Evolutionary conservation across 1,140 invertebrate species (phyloP).

Genomic region (Eurosta solidaginis): DNA sequence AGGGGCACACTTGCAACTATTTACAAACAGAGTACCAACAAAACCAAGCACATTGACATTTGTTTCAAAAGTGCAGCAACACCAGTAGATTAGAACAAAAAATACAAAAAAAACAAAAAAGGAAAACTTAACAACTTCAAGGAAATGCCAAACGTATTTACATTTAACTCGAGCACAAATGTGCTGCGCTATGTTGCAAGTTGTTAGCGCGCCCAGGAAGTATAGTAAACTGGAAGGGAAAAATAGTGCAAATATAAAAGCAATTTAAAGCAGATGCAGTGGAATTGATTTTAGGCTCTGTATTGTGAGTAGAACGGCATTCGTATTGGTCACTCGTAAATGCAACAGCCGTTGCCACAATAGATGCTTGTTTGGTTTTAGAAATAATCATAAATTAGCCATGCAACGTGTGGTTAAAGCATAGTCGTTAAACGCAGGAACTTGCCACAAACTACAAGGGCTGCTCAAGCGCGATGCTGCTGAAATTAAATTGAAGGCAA

Average conservation of each 20-base stretch:
- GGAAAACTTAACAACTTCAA: neutral
- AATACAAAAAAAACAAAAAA: neutral
- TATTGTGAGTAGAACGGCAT: neutral
- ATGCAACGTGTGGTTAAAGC: neutral
- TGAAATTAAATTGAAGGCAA: constrained; percentile 13
- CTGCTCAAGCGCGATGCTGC: constrained; percentile 4
- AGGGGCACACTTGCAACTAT: neutral
- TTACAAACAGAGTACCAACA: neutral
- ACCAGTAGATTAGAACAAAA: neutral
- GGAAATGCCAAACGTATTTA: neutral
- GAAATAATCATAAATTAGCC: constrained; percentile 1
- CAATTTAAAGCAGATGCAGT: neutral
- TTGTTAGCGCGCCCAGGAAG: neutral
- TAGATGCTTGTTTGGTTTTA: neutral
- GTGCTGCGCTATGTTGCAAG: neutral
- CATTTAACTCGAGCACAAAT: too few species aligned
- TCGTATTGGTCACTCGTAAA: neutral
- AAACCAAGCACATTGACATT: neutral
- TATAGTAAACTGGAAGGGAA: neutral
- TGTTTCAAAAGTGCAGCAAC: neutral
- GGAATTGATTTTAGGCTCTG: neutral
- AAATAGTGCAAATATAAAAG: neutral
- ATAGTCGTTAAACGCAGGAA: neutral
- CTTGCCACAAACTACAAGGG: constrained; percentile 7
- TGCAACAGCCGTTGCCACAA: neutral